Conservation (phyloP, 2,888 invertebrate species). For the Mythimna lalbum region DNA sequence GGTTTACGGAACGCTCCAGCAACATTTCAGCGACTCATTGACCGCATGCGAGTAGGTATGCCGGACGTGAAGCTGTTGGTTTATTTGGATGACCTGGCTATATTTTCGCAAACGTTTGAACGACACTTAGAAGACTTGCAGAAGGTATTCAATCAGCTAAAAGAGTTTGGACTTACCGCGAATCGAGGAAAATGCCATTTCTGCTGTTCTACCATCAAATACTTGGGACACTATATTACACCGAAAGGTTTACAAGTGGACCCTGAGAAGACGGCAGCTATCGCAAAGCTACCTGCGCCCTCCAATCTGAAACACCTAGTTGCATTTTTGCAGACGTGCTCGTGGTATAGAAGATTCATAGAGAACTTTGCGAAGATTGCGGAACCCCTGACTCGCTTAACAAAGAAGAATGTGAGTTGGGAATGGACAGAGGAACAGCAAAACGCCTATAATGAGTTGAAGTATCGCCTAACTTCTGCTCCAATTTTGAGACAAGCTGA, state of each 20-base stretch:
- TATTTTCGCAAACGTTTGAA: not conserved
- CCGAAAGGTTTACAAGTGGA: not conserved
- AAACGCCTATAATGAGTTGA: constrained; percentile 12
- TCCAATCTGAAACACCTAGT: constrained; percentile 11
- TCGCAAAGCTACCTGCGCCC: not conserved
- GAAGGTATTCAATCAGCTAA: not conserved
- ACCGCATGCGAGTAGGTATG: constrained; percentile 15
- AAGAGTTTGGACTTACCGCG: not conserved
- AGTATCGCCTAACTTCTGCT: constrained; percentile 5
- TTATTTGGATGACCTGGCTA: constrained; percentile 25
- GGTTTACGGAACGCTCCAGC: constrained; percentile 67
- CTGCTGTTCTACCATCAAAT: not conserved
- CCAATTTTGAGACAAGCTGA: constrained; percentile 32
- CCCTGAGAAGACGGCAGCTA: constrained; percentile 14
- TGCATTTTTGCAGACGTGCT: not conserved
- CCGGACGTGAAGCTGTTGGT: constrained; percentile 10
- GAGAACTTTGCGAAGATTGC: constrained; percentile 6
- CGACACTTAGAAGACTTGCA: not conserved
- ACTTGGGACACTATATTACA: constrained; percentile 1
- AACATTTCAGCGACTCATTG: constrained; percentile 62
- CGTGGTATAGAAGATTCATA: not conserved
- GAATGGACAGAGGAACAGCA: constrained; percentile 13
- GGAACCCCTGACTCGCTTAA: not conserved
- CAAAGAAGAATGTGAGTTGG: constrained; percentile 19
- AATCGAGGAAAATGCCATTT: not conserved